Base-by-base conservation (phyloP, 2,797 vertebrate genomes). In the Philypnodon macrostomus region DNA sequence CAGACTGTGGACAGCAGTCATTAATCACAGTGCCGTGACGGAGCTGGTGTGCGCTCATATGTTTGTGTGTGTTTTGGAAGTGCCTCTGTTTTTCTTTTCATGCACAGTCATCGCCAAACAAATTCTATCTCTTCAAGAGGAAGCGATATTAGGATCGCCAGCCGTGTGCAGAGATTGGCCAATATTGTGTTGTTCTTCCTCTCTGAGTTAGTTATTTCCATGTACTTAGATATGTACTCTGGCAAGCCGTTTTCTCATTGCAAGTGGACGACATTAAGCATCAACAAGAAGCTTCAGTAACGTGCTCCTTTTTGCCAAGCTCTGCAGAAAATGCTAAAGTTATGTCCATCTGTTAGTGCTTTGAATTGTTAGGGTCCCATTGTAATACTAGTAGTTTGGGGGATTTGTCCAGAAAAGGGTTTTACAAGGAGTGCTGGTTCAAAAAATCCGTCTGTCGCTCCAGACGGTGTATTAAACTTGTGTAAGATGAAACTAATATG, bases 1-100 rank as follows among this genome's bases (percentile, higher is more conserved):
- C 84, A 83, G 77, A 81, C 67, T 52, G 73, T 8, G 63, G 79
- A 81, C 82, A 83, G 81, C 73, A 7, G 62, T 68, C 85, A 83
- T 87, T 86, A 86, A 85, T 87, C 85, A 87, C 79, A 30, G 23
- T 0, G 3, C 75, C 47, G 36, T 72, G 70, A 70, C 48, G 26
- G 44, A 69, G 65, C 51, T 15, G 32, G 54, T 33, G 47, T 58
- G 53, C 50, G 47, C 57, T 39, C 21, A 12, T 61, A 47, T 45
- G 21, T 59, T 46, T 68, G 60, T 19, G 11, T 44, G 56, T 68
- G 54, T 53, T 46, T 73, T 74, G 62, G 65, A 79, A 48, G 26
- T 36, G n/a, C 35, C 37, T 67, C 15, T 64, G 52, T 84, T 84
- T 83, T 61, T 40, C 47, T 77, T 75, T 64, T 72, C 36, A 17